Base-by-base conservation (phyloP, 2,888 invertebrate species). In the Eumacrocentrus americanus region DNA sequence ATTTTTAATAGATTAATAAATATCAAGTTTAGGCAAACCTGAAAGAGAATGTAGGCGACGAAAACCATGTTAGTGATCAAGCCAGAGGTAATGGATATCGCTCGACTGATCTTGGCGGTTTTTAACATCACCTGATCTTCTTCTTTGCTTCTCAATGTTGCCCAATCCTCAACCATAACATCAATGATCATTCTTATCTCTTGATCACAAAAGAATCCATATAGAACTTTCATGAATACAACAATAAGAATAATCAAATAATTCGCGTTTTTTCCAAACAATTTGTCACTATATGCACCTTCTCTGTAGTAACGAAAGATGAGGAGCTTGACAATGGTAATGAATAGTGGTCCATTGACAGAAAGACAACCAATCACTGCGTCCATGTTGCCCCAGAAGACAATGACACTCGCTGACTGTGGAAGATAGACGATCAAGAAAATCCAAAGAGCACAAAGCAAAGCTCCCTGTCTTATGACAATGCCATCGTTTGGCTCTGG, bases 331-430 rank as follows among this genome's bases (percentile, higher is more conserved):
- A 71, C 47, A 2, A 65, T 37, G 0, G 70, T 67, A 5, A 68
- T 69, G 0, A 60, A 64, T 2, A 65, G 61, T 1, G 72, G 67
- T 4, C 73, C 63, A 37, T 70, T 67, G 12, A 70, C 67, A 20
- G 64, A 63, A 1, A 74, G 52, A 48, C 70, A 71, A 22, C 72
- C 71, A 12, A 66, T 69, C 0, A 68, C 60, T 42, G 62, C 18
- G 20, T 70, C 67, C 4, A 72, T 14, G 38, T 74, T 57, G 0
- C 64, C 65, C 64, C 64, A 70, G 16, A 67, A 63, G 6, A 66
- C 48, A 2, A 64, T 23, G 7, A 73, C 40, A 51, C 70, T 68
- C 3, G 59, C 63, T 1, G 62, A 58, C 37, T 74, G 74, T 1
- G 75, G 71, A 7, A 67, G 20, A 18, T 57, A 61, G 29, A 66